Percentiles rank a stretch among this genome's conserved stretches.
Conservation (phyloP, 2,113 vertebrate species). For the Ariopsis seemanni region DNA sequence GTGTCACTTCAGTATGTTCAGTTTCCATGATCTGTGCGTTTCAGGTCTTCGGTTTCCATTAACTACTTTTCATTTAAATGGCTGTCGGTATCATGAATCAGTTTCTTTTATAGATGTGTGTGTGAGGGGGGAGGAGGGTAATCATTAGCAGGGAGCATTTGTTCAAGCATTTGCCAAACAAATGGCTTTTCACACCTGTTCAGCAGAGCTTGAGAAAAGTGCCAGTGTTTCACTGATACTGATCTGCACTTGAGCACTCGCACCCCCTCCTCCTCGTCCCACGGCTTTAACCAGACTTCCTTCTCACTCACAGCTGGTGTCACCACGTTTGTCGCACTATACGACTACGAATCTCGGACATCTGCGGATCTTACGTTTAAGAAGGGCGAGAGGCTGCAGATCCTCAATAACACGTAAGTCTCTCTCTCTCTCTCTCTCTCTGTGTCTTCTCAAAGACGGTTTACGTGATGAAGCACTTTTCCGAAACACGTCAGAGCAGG, state of each 20-base stretch:
- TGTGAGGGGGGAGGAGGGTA: not conserved
- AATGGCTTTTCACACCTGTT: slow-evolving; percentile 30
- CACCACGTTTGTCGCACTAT: slow-evolving; percentile 95
- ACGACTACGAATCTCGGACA: slow-evolving; percentile 94
- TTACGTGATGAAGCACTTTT: not conserved
- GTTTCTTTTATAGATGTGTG: not conserved
- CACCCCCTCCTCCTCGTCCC: not conserved
- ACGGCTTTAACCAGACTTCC: slow-evolving; percentile 3
- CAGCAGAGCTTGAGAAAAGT: not conserved
- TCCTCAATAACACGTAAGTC: slow-evolving; percentile 98
- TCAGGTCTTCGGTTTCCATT: not conserved
- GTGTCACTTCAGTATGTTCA: not conserved
- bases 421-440: not conserved
- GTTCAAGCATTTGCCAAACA: slow-evolving; percentile 24
- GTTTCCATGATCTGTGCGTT: not conserved
- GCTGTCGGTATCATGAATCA: too few relatives aligned
- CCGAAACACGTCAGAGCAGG: not conserved
- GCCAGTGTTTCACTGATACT: not conserved
- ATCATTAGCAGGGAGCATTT: slow-evolving; percentile 24
- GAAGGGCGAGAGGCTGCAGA: slow-evolving; percentile 93
- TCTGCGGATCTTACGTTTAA: slow-evolving; percentile 93
- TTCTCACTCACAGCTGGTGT: slow-evolving; percentile 82
- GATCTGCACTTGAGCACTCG: not conserved
- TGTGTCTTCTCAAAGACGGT: not conserved
- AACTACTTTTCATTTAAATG: not conserved